Base-by-base conservation (phyloP, 2,888 invertebrate genomes). In the Agrotis ipsilon region DNA sequence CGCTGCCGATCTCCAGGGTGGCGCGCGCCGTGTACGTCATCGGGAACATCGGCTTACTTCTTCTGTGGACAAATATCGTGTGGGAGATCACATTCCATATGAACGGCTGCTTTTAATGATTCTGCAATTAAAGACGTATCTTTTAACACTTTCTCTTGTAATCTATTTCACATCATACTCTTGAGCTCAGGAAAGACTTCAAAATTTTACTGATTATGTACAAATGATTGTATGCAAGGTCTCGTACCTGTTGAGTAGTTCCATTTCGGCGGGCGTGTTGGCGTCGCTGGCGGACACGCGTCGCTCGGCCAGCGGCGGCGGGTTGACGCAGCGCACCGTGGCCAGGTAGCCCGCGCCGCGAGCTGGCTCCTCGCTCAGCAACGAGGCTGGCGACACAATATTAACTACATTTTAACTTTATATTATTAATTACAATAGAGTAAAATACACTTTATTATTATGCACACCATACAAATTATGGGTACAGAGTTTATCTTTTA, bases 11-110 rank as follows among this genome's bases (percentile, higher is more conserved):
- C 93, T 96, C 96, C 84, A 96, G 93, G 75, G 95, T 94, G 70
- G 96, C 96, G 87, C 96, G 94, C 87, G 96, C 95, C 85, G 96
- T 96, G 91, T 96, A 96, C 91, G 94, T 95, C 92, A 95, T 92
- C 90, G 95, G 95, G 92, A 92, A 93, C 92, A 89, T 89, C 87
- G 95, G 92, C 90, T 94, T 94, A 88, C 93, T 94, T 90, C 94
- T 90, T 88, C 96, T 96, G 94, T 84, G 88, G 88, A 92, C 90
- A 92, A 89, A 75, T 78, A 66, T 27, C 66, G 54, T 81, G 77
- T 39, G 51, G 66, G 27, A 64, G 21, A 64, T 80, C 68, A 81
- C 48, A 49, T 54, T 59, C 68, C 45, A n/a, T 19, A 24, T 13
- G 11, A 14, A 32, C 14, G 24, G 16, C 32, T 7, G 13, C n/a